Conservation (phyloP, 2,113 vertebrate genomes). For the Trematocara variabile region DNA sequence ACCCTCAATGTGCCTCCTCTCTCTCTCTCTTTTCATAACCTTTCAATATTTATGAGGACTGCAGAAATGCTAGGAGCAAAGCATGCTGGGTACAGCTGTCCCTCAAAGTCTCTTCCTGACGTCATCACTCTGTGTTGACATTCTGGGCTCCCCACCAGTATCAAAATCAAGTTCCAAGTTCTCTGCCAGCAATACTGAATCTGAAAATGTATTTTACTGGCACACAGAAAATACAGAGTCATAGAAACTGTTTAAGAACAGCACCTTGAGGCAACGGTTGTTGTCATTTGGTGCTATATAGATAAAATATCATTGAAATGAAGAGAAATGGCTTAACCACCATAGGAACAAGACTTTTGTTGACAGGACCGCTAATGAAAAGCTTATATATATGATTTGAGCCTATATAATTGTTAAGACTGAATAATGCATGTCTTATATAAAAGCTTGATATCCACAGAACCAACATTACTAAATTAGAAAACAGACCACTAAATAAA, state of each 20-base stretch:
- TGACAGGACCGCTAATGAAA: background rate
- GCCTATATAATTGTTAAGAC: background rate
- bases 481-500: background rate
- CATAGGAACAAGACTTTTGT: background rate
- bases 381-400: background rate
- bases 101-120: slow-evolving; percentile 44
- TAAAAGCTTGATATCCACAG: background rate
- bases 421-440: background rate
- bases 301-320: background rate
- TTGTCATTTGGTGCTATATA: background rate
- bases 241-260: background rate
- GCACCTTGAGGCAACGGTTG: background rate
- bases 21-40: slow-evolving; percentile 17
- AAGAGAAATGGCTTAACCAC: background rate
- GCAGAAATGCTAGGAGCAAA: slow-evolving; percentile 62
- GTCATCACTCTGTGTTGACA: slow-evolving; percentile 40
- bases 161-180: background rate
- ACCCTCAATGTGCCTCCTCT: background rate
- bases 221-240: background rate
- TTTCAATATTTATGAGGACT: slow-evolving; percentile 75
- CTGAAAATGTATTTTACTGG: background rate
- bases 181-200: background rate
- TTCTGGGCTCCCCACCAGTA: slow-evolving; percentile 9
- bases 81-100: slow-evolving; percentile 60
- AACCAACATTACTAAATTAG: background rate